Evolutionary conservation across 2,888 invertebrate genomes (phyloP).

Genomic region (Mellilla xanthometata): DNA sequence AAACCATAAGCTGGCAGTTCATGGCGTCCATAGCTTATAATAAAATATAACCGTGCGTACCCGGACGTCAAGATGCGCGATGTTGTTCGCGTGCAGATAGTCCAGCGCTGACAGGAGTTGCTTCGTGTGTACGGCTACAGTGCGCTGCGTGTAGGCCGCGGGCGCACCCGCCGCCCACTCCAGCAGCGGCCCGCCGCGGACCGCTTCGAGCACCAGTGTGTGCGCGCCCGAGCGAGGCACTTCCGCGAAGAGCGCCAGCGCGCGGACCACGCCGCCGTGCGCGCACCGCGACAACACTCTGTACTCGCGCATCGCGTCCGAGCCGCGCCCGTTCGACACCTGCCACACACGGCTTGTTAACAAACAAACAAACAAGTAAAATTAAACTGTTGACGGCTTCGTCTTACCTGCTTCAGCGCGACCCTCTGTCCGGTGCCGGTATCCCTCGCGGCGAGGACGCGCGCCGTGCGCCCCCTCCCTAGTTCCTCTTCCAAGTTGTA

Average conservation of each 20-base stretch:
- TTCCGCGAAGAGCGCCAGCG: constrained; percentile 90
- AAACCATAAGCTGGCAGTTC: too few relatives aligned
- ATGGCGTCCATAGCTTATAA: too few relatives aligned
- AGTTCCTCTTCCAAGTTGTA: constrained; percentile 85
- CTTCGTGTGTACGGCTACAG: constrained; percentile 84
- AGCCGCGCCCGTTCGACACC: constrained; percentile 78
- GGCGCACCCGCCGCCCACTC: constrained; percentile 84
- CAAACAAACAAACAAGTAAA: too few relatives aligned
- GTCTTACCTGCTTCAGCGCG: constrained; percentile 86
- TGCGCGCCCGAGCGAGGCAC: constrained; percentile 86
- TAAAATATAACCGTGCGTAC: constrained; percentile 68
- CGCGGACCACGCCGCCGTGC: constrained; percentile 87
- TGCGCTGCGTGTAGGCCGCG: constrained; percentile 84
- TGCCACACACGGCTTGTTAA: constrained; percentile 26
- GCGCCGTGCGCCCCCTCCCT: constrained; percentile 88
- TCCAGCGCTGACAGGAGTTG: constrained; percentile 88
- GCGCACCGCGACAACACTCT: constrained; percentile 86
- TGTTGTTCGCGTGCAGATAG: constrained; percentile 87
- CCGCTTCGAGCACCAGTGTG: constrained; percentile 89
- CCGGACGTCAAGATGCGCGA: constrained; percentile 90
- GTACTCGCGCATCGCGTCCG: constrained; percentile 88
- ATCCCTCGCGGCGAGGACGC: constrained; percentile 88
- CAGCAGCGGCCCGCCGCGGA: constrained; percentile 87
- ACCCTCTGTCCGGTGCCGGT: constrained; percentile 89
- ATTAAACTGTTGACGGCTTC: too few relatives aligned